Evolutionary conservation across 2,113 vertebrate species (phyloP), one percentile per base, ranked within the genome.

Genomic region (Neofelis nebulosa): DNA sequence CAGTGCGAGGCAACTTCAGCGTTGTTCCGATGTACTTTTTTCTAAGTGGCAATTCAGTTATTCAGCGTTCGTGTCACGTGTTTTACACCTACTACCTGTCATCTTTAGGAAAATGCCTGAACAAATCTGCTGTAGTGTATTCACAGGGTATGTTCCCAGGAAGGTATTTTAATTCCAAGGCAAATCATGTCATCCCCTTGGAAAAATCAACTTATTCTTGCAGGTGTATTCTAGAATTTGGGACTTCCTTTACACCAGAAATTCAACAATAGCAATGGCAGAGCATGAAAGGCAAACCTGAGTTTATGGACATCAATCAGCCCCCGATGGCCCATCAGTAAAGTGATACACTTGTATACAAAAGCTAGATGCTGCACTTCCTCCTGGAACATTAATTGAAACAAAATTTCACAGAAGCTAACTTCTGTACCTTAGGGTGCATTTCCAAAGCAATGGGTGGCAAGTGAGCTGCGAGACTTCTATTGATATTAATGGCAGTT

Each of bases 371-470:
- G 48, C 93, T 29, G 52, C 55, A 96, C 96, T 97, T 94, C 92
- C 95, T 97, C 29, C 0, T 89, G 80, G 94, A 98, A 96, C 92
- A 97, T 98, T 98, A 98, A 98, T 84, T 97, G 52, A 94, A 93
- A 97, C 90, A 96, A 95, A 97, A 94, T 82, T 79, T 94, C 95
- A 89, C 52, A 71, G 97, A 87, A 89, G 98, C 96, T 97, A 97
- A 98, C 98, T 98, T 98, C 97, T 98, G 66, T 98, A 98, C 98
- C 98, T 98, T 98, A 95, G 98, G 98, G 98, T 98, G 95, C 97
- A 98, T 98, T 98, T 98, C 85, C 95, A 94, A 98, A 99, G 98
- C 98, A 98, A 98, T 90, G 95, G 98, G 98, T 55, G 80, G 97
- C 94, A 97, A 98, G 98, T 97, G 96, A 98, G 96, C 98, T 95